Evolutionary conservation across 2,113 vertebrate species (phyloP).

Genomic region (Hypocryptadius cinnamomeus): DNA sequence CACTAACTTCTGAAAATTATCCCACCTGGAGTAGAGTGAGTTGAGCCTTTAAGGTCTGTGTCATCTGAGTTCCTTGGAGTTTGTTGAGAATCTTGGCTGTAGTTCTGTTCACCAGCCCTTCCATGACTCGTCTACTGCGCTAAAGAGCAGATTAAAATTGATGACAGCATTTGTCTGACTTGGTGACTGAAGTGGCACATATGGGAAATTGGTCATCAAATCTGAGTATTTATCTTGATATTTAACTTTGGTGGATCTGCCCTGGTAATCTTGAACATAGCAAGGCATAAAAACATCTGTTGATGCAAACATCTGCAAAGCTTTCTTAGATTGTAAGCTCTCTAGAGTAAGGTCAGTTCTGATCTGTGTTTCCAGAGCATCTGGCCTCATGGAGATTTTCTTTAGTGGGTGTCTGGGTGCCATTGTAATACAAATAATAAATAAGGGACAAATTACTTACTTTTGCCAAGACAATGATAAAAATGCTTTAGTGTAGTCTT

Average conservation of each 20-base stretch:
- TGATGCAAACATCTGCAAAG: neutral
- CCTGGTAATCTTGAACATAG: neutral
- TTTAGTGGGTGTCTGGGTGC: neutral
- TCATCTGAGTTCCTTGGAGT: neutral
- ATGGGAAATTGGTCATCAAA: neutral
- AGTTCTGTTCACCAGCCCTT: neutral
- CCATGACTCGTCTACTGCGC: neutral
- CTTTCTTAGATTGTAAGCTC: neutral
- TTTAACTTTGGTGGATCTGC: neutral
- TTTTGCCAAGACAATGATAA: neutral
- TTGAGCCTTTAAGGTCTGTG: neutral
- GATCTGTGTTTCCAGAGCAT: neutral
- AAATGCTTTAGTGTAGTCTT: neutral
- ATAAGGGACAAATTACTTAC: neutral
- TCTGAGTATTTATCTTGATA: neutral
- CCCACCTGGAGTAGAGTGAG: neutral
- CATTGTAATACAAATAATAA: neutral
- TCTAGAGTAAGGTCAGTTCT: neutral
- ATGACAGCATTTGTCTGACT: neutral
- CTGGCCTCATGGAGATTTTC: neutral
- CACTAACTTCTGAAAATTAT: neutral
- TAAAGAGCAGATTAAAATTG: neutral
- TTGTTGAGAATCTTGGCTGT: neutral
- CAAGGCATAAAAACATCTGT: neutral
- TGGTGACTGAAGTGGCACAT: neutral